Evolutionary conservation across 1,140 invertebrate species (phyloP).

Genomic region (Brachionus asplanchnoidis): DNA sequence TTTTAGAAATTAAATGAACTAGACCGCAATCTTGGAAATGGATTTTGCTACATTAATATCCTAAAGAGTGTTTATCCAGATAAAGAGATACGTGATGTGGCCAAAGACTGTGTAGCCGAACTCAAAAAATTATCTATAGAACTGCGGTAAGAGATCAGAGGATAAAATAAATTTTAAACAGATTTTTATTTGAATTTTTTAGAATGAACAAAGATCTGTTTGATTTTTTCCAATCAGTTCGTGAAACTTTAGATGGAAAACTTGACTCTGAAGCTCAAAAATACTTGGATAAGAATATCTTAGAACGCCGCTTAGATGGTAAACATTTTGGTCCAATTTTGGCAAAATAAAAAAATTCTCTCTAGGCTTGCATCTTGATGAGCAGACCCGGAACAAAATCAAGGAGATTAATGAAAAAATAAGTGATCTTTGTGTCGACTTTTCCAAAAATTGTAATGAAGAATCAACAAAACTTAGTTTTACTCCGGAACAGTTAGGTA

Average conservation of each 20-base stretch:
- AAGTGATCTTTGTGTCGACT: slow-evolving; percentile 59
- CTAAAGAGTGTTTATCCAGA: slow-evolving; percentile 57
- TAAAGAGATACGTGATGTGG: slow-evolving; percentile 58
- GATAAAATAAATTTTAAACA: background rate
- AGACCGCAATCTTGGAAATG: slow-evolving; percentile 11
- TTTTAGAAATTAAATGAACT: slow-evolving; percentile 37
- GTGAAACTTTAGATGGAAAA: slow-evolving; percentile 49
- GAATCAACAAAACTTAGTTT: slow-evolving; percentile 60
- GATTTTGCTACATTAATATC: slow-evolving; percentile 45
- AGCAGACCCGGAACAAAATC: slow-evolving; percentile 56
- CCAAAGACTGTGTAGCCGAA: slow-evolving; percentile 57
- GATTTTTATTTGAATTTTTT: background rate
- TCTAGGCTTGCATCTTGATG: slow-evolving; percentile 58
- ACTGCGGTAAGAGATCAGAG: slow-evolving; percentile 51
- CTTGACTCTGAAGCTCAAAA: slow-evolving; percentile 54
- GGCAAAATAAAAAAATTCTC: background rate
- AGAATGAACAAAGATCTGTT: slow-evolving; percentile 62
- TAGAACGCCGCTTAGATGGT: slow-evolving; percentile 60
- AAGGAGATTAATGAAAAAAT: slow-evolving; percentile 59
- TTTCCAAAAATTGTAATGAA: slow-evolving; percentile 60
- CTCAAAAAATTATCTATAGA: slow-evolving; percentile 60
- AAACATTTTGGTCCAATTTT: slow-evolving; percentile 17
- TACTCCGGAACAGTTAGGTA: slow-evolving; percentile 57
- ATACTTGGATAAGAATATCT: slow-evolving; percentile 58
- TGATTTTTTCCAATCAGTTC: slow-evolving; percentile 56